Percentiles rank a stretch among this genome's conserved stretches.
These are phyloP conservation scores for Cheilosia impressa DNA, from an alignment of 2,888 invertebrate species.

Conservation along the genomic window DNA sequence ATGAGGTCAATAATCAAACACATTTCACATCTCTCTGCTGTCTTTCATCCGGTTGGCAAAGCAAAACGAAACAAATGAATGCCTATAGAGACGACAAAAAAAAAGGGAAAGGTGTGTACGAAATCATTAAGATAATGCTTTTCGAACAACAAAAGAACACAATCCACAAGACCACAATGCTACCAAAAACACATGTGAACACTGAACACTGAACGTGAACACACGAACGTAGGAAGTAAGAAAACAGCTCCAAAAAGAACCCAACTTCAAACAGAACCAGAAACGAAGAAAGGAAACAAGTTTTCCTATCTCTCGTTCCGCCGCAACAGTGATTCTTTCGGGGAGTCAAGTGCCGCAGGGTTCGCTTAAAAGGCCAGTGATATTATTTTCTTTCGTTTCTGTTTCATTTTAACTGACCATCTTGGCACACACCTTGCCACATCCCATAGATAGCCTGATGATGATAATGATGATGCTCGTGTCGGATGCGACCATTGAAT, in stretches of 20 bases:
- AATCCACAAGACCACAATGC: conserved; percentile 64
- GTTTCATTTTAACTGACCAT: conserved; percentile 57
- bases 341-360: conserved; percentile 70
- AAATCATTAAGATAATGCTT: conserved; percentile 71
- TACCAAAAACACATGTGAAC: conserved; percentile 73
- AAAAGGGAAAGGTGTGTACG: conserved; percentile 72
- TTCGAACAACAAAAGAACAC: conserved; percentile 54
- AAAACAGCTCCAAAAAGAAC: conserved; percentile 43
- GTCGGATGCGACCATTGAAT: conserved; percentile 52
- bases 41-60: conserved; percentile 35
- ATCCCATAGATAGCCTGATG: conserved; percentile 61
- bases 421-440: conserved; percentile 68
- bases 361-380: conserved; percentile 72
- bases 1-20: conserved; percentile 70
- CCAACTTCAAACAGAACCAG: conserved; percentile 51
- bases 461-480: conserved; percentile 60
- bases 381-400: conserved; percentile 62
- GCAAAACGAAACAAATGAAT: conserved; percentile 4
- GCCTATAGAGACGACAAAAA: conserved; percentile 16
- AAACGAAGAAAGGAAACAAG: conserved; percentile 59
- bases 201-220: conserved; percentile 55
- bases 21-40: conserved; percentile 23
- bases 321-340: not conserved
- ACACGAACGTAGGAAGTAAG: conserved; percentile 11
- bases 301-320: conserved; percentile 25